Conservation (phyloP, 2,113 vertebrate genomes). For the Ibidorhyncha struthersii region DNA sequence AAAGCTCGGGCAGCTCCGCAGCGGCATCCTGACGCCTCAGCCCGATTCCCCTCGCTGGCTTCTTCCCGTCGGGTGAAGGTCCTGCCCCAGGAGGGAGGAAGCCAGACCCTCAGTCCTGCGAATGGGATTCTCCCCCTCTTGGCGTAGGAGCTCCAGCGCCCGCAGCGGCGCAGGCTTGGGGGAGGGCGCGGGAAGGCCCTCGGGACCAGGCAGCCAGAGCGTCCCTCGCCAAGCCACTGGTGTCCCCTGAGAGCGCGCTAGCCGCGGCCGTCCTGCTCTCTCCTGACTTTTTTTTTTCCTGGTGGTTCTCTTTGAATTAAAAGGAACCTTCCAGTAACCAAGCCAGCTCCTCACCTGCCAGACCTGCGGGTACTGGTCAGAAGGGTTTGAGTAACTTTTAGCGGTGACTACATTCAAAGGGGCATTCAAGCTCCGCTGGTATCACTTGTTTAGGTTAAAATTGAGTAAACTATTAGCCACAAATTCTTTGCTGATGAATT, state of each 20-base stretch:
- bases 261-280: fast-evolving
- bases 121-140: neutral
- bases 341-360: neutral
- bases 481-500: neutral
- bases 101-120: fast-evolving
- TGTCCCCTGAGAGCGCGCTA: fast-evolving
- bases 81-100: neutral
- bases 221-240: fast-evolving
- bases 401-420: neutral
- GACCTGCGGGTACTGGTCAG: fast-evolving
- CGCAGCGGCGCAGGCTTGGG: fast-evolving
- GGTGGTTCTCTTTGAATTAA: neutral
- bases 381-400: neutral
- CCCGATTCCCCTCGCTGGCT: neutral
- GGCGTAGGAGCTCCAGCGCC: neutral
- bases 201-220: fast-evolving
- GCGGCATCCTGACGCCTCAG: neutral
- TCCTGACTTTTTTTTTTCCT: neutral
- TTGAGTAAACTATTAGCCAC: neutral
- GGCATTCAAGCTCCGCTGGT: neutral
- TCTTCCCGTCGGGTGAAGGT: fast-evolving
- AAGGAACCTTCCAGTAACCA: neutral
- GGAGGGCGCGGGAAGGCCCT: fast-evolving
- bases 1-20: neutral
- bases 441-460: neutral